These are phyloP conservation scores for Chesias legatella DNA, from an alignment of 2,888 invertebrate species.

Conservation along the genomic window DNA sequence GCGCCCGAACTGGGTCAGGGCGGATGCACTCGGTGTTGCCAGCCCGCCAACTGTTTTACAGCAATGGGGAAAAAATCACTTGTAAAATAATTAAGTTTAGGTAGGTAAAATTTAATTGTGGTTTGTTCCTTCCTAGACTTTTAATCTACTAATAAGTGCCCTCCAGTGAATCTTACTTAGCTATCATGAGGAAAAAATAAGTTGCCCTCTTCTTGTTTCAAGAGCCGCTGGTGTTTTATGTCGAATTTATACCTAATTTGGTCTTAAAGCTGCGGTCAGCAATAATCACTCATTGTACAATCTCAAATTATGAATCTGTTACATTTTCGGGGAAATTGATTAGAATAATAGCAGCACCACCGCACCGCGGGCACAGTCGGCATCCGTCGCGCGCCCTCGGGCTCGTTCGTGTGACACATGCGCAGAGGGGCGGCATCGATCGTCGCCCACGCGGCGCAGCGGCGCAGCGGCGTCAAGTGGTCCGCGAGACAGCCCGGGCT, in stretches of 20 bases:
- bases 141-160: too few species aligned
- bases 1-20: constrained; percentile 73
- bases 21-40: constrained; percentile 48
- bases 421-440: constrained; percentile 58
- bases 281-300: too few species aligned
- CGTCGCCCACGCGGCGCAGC: constrained; percentile 52
- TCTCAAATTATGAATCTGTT: background rate
- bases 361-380: constrained; percentile 23
- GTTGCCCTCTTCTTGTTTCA: too few species aligned
- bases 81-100: too few species aligned
- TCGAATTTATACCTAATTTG: too few species aligned
- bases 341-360: constrained; percentile 12
- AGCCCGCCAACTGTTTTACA: background rate
- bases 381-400: constrained; percentile 34
- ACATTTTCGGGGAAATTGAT: background rate
- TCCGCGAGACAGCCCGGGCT: constrained; percentile 71
- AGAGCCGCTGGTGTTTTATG: too few species aligned
- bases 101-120: too few species aligned
- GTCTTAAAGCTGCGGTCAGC: too few species aligned
- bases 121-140: too few species aligned
- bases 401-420: constrained; percentile 41
- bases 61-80: background rate
- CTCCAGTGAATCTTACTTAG: too few species aligned
- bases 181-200: too few species aligned
- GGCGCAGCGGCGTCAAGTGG: constrained; percentile 61